phyloP scores from a whole-genome alignment of 2,113 vertebrate genomes.

The Dipodomys spectabilis region DNA sequence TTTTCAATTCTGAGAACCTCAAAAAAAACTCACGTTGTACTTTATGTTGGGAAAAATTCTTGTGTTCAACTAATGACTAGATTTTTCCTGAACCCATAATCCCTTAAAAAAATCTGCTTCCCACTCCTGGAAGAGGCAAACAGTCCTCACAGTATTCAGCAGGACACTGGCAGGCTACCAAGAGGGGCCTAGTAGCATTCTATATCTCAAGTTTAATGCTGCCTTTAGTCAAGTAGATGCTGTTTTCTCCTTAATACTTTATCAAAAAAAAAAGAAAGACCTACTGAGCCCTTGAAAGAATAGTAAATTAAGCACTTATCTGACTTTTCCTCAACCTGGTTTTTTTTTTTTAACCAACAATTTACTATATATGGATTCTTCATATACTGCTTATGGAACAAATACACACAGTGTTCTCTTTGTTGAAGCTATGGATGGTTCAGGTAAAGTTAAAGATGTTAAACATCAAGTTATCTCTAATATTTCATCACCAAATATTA shows the following conservation, averaged over 20 bases:
- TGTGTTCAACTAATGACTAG: not conserved
- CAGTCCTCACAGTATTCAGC: not conserved
- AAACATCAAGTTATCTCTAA: not conserved
- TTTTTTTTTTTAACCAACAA: not conserved
- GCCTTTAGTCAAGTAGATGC: not conserved
- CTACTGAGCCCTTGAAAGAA: not conserved
- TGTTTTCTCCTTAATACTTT: not conserved
- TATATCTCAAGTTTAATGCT: not conserved
- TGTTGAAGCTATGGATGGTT: not conserved
- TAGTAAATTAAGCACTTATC: not conserved
- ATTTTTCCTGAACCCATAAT: constrained; percentile 8
- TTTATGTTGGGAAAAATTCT: not conserved
- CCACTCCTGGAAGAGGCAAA: not conserved
- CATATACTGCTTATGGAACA: no score
- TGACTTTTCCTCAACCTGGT: no score
- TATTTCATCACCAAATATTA: not conserved
- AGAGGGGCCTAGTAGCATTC: rapidly evolving
- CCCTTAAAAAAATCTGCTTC: not conserved
- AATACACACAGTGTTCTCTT: not conserved
- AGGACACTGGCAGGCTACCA: not conserved
- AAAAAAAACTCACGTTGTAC: not conserved
- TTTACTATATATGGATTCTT: no score
- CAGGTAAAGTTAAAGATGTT: not conserved
- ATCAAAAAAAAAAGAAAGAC: not conserved
- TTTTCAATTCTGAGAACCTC: not conserved